These are phyloP conservation scores for Tenthredo notha DNA, from an alignment of 2,888 invertebrate species.

Conservation along the genomic window DNA sequence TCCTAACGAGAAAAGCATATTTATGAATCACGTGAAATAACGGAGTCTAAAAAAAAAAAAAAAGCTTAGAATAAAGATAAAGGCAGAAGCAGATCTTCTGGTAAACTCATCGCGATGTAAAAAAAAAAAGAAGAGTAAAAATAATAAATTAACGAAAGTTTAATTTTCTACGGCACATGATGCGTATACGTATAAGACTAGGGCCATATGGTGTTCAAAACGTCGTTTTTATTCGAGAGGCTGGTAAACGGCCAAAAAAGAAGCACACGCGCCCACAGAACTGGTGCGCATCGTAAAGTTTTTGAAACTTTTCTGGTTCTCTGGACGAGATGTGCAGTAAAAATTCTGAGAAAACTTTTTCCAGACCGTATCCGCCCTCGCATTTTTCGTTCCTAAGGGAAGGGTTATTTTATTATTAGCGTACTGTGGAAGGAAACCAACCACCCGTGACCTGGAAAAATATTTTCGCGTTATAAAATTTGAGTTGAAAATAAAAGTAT, in stretches of 20 bases:
- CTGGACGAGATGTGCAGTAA: slow-evolving; percentile 10
- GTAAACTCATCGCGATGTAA: not conserved
- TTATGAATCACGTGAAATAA: not conserved
- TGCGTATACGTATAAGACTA: not conserved
- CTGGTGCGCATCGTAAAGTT: slow-evolving; percentile 24
- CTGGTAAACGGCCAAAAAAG: not conserved
- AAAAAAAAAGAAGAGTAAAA: not conserved
- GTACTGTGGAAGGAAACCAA: not conserved
- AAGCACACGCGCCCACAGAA: slow-evolving; percentile 20
- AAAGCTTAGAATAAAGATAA: not conserved
- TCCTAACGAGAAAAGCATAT: slow-evolving; percentile 29
- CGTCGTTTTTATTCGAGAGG: not conserved
- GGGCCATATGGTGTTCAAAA: slow-evolving; percentile 17
- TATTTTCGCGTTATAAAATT: not conserved
- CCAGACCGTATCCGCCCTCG: slow-evolving; percentile 1
- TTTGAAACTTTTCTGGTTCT: not conserved
- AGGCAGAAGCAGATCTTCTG: not conserved
- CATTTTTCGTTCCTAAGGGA: not conserved
- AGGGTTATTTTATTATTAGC: slow-evolving; percentile 45
- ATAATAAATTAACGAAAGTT: not conserved
- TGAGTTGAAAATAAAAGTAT: not conserved
- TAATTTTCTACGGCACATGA: not conserved
- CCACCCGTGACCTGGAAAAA: slow-evolving; percentile 18
- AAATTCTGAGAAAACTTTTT: slow-evolving; percentile 32
- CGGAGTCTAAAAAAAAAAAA: not conserved